Evolutionary conservation across 2,888 invertebrate genomes (phyloP).

Genomic region (Busseola fusca): DNA sequence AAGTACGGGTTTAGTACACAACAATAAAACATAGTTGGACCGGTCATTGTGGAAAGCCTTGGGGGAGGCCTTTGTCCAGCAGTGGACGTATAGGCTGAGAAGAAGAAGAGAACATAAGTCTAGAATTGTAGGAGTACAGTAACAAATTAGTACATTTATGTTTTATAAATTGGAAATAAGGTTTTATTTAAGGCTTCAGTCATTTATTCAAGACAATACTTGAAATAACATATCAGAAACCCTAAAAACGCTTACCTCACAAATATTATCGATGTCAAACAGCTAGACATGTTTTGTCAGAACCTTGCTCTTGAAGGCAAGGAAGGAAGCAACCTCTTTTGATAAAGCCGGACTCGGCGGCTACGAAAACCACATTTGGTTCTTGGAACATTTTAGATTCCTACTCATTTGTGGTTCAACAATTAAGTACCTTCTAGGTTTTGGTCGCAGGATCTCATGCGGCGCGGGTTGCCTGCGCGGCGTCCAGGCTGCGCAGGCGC

Average conservation of each 20-base stretch:
- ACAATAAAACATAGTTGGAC: not conserved
- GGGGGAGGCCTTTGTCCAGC: too few relatives aligned
- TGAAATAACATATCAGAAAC: not conserved
- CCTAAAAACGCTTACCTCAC: not conserved
- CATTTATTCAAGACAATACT: not conserved
- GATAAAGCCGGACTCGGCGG: not conserved
- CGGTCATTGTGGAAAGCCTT: too few relatives aligned
- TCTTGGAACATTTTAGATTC: not conserved
- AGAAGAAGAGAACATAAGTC: too few relatives aligned
- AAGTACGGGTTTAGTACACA: not conserved
- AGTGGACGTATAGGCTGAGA: too few relatives aligned
- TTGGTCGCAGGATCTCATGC: conserved; percentile 95
- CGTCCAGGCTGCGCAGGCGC: conserved; percentile 85
- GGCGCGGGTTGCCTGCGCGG: conserved; percentile 89
- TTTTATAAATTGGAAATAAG: not conserved
- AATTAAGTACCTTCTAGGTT: conserved; percentile 92
- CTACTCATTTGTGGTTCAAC: not conserved
- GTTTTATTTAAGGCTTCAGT: not conserved
- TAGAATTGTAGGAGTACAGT: too few relatives aligned
- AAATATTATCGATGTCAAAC: not conserved
- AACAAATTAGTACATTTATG: not conserved
- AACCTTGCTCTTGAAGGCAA: not conserved
- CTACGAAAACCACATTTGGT: not conserved
- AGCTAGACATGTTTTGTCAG: not conserved
- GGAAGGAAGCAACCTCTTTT: not conserved